phyloP scores from a whole-genome alignment of 2,797 vertebrate species.

The Cossypha niveicapilla region DNA sequence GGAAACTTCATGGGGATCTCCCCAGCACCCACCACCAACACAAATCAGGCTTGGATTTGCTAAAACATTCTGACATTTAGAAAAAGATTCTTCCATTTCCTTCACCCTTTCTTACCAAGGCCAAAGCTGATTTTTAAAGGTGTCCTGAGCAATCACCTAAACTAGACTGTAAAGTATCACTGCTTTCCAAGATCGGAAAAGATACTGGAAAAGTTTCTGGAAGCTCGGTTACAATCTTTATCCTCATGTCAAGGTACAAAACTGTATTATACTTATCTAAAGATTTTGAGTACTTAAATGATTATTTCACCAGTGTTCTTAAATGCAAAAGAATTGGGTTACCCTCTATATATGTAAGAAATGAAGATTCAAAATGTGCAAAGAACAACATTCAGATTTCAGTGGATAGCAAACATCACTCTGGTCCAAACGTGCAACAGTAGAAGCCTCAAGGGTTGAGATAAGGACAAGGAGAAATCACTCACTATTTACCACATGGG shows the following conservation, averaged over 20 bases:
- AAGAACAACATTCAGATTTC: neutral
- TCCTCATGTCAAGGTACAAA: neutral
- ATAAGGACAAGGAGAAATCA: neutral
- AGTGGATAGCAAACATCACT: neutral
- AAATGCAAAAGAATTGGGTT: neutral
- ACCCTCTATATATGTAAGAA: neutral
- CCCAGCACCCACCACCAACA: neutral
- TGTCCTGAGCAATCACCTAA: neutral
- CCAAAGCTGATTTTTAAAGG: neutral
- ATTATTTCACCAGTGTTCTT: neutral
- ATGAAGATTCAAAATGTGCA: neutral
- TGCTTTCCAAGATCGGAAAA: neutral
- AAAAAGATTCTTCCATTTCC: neutral
- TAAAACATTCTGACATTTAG: neutral
- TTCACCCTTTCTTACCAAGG: neutral
- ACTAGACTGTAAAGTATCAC: neutral
- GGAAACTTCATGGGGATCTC: neutral
- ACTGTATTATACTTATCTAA: neutral
- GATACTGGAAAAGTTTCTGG: neutral
- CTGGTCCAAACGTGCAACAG: neutral
- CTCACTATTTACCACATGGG: neutral
- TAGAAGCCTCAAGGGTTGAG: neutral
- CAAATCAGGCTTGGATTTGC: neutral
- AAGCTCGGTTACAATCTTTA: neutral
- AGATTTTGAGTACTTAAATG: neutral